A percentile compares a stretch with the other conserved stretches of the same genome.
Evolutionary conservation across 1,140 invertebrate genomes (phyloP).

Genomic region (Caligus rogercresseyi): DNA sequence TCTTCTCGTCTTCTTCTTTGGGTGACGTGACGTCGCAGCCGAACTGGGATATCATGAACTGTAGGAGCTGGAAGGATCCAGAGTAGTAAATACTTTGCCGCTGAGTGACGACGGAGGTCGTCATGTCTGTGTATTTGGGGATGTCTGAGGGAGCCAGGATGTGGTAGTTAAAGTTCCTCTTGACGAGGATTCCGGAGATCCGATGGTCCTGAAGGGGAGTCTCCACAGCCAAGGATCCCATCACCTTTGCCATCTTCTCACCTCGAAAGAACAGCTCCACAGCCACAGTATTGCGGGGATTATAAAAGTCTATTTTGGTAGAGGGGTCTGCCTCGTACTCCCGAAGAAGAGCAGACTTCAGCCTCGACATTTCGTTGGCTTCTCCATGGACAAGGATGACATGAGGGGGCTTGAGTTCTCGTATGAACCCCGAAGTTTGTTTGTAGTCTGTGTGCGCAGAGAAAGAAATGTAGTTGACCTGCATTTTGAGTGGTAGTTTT

Average conservation of each 20-base stretch:
- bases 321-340: constrained; percentile 75
- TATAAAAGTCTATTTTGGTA: constrained; percentile 76
- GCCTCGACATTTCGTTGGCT: constrained; percentile 90
- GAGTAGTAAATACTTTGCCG: constrained; percentile 69
- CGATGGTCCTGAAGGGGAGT: constrained; percentile 52
- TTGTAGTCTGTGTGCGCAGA: constrained; percentile 98
- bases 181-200: constrained; percentile 83
- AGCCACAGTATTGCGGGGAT: constrained; percentile 83
- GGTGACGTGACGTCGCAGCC: background rate
- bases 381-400: constrained; percentile 48
- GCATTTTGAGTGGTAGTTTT: constrained; percentile 87
- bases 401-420: constrained; percentile 79
- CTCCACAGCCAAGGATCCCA: constrained; percentile 71
- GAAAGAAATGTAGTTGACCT: constrained; percentile 97
- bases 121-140: constrained; percentile 87
- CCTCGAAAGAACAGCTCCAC: constrained; percentile 86
- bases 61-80: constrained; percentile 35
- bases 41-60: constrained; percentile 7
- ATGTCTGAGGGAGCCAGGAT: constrained; percentile 76
- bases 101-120: constrained; percentile 76
- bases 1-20: background rate
- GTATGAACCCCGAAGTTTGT: constrained; percentile 93
- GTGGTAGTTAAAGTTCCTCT: constrained; percentile 96
- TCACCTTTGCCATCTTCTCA: constrained; percentile 92
- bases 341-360: constrained; percentile 78